Percentiles rank a stretch among this genome's conserved stretches.
phyloP scores from a whole-genome alignment of 2,888 invertebrate genomes.

The Agrochola lychnidis region DNA sequence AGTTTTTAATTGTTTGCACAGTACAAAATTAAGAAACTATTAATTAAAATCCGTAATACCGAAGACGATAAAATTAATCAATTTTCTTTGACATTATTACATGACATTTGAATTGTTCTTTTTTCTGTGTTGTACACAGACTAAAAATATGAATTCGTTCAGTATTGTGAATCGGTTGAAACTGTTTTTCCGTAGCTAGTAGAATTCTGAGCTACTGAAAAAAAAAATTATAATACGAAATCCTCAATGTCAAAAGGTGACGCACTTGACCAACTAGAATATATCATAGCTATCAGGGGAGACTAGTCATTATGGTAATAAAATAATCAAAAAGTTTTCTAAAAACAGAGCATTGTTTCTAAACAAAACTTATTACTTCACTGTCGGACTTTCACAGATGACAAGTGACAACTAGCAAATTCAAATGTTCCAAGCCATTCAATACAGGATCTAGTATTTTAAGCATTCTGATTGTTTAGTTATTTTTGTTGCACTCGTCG shows the following conservation, averaged over 20 bases:
- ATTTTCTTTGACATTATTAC: constrained; percentile 47
- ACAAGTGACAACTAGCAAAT: constrained; percentile 11
- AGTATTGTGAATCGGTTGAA: background rate
- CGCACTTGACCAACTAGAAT: background rate
- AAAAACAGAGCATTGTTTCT: constrained; percentile 10
- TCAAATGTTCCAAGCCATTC: background rate
- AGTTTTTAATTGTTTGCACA: constrained; percentile 19
- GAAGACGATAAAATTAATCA: constrained; percentile 55
- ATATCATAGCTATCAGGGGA: background rate
- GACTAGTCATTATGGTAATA: background rate
- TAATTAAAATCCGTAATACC: constrained; percentile 25
- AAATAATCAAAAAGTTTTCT: constrained; percentile 11
- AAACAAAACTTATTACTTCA: constrained; percentile 15
- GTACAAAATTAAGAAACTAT: constrained; percentile 38
- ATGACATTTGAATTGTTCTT: constrained; percentile 47
- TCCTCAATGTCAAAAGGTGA: background rate
- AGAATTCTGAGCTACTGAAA: background rate
- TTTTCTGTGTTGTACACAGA: constrained; percentile 30
- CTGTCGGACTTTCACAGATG: background rate
- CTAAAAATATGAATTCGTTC: constrained; percentile 9
- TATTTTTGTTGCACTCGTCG: background rate
- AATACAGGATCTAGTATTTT: background rate
- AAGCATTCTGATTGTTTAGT: background rate
- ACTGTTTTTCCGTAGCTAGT: background rate
- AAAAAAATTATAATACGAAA: too few relatives aligned